Evolutionary conservation across 1,140 invertebrate species (phyloP).

Genomic region (Orussus abietinus): DNA sequence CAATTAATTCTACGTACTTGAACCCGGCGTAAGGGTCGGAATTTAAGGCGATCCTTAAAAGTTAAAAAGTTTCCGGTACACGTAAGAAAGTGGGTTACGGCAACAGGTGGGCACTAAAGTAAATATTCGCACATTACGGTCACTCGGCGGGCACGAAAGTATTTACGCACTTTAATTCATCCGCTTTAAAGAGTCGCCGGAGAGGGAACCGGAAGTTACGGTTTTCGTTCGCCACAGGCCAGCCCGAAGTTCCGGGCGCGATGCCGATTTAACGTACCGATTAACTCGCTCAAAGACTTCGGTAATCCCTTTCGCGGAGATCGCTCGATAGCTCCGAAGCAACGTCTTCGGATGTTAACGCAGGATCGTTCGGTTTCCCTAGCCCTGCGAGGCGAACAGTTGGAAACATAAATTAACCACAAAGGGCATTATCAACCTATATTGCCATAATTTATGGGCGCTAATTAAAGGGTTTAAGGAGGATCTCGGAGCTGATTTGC

Average conservation of each 20-base stretch:
- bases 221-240: background rate
- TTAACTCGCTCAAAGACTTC: no score
- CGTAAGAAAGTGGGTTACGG: slow-evolving; percentile 48
- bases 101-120: slow-evolving; percentile 52
- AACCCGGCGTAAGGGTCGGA: no score
- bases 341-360: no score
- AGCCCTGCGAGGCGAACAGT: slow-evolving; percentile 7
- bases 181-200: no score
- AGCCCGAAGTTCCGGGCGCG: background rate
- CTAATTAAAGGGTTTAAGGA: slow-evolving; percentile 45
- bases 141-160: slow-evolving; percentile 28
- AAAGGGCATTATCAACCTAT: slow-evolving; percentile 42
- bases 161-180: slow-evolving; percentile 23
- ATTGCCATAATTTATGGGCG: slow-evolving; percentile 42
- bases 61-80: slow-evolving; percentile 44
- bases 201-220: no score
- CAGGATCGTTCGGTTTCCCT: no score
- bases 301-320: no score
- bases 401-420: slow-evolving; percentile 36
- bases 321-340: no score
- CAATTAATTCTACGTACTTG: slow-evolving; percentile 7
- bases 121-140: slow-evolving; percentile 51
- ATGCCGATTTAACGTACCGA: no score
- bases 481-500: slow-evolving; percentile 42
- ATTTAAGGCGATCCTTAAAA: slow-evolving; percentile 32